Conservation (phyloP, 2,888 invertebrate genomes). For the Chalcosyrphus nemorum region DNA sequence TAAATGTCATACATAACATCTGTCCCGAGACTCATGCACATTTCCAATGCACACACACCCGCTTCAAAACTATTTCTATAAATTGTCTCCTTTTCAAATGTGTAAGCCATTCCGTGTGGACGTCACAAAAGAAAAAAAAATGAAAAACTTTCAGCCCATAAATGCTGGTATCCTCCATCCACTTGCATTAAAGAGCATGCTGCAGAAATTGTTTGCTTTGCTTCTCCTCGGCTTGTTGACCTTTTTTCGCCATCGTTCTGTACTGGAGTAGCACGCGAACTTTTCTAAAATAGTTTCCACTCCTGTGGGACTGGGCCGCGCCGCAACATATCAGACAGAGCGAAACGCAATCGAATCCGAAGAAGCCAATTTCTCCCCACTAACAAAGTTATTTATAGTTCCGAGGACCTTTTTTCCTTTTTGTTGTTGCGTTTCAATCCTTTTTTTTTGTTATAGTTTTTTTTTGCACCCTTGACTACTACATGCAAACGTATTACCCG, state of each 20-base stretch:
- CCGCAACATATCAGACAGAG: conserved; percentile 29
- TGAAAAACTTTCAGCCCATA: conserved; percentile 25
- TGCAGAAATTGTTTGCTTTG: conserved; percentile 39
- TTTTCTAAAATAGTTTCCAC: conserved; percentile 44
- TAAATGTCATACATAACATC: conserved; percentile 33
- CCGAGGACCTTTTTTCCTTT: conserved; percentile 11
- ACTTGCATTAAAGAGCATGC: conserved; percentile 26
- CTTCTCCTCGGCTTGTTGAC: conserved; percentile 57
- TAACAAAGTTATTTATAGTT: conserved; percentile 65
- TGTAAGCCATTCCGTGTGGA: conserved; percentile 1
- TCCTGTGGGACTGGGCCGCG: neutral
- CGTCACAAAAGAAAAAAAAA: neutral
- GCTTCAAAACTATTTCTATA: neutral
- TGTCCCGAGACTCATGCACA: neutral
- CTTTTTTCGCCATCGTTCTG: conserved; percentile 41
- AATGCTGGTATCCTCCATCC: conserved; percentile 10
- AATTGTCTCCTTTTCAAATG: conserved; percentile 3
- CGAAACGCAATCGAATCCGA: conserved; percentile 63
- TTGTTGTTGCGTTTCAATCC: neutral
- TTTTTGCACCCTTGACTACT: conserved; percentile 11
- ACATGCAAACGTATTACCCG: neutral
- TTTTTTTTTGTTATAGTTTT: conserved; percentile 21
- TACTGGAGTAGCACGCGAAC: conserved; percentile 49
- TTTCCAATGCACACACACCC: neutral
- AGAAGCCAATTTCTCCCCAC: conserved; percentile 52